Base-by-base conservation (phyloP, 2,113 vertebrate species). In the Ophthalmolycus amberensis region DNA sequence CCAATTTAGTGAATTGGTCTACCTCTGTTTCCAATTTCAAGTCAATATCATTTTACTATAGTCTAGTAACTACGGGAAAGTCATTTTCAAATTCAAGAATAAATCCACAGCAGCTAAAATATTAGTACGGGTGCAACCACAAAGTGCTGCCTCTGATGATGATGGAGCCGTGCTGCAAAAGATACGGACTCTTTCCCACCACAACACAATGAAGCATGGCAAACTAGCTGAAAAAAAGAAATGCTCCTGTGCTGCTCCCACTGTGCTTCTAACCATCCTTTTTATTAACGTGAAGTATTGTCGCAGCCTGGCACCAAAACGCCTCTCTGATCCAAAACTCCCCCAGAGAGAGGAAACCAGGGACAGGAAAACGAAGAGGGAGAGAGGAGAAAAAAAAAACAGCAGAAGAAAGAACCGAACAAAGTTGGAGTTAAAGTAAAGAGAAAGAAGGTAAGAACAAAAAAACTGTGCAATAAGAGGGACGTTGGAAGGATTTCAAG, bases 241-340 rank as follows among this genome's bases (percentile, higher is more conserved):
- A 77, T 50, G 58, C 76, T 74, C 70, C 77, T 46, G 76, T 34
- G 60, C 74, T 67, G 74, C 67, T 83, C 88, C 87, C 77, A 72
- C 75, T 80, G 86, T 69, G 84, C 80, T 85, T 83, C 85, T 87
- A 90, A 85, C 80, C 37, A 83, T 83, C 85, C 86, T 86, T 86
- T 93, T 90, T 89, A 91, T 89, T 90, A 90, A 88, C 69, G 75
- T 90, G 82, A 92, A 89, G 86, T 81, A 88, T 81, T 86, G 88
- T 84, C 75, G 75, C 88, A 76, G 79, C 25, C 82, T 80, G 80
- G 89, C 64, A 91, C 84, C 67, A 88, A 89, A 92, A 85, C 6
- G 70, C 77, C 70, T 84, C 77, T 88, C 65, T 90, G 88, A 89
- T 92, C 83, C 84, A 72, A 87, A 89, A 79, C 88, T 80, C 80